Evolutionary conservation across 2,888 invertebrate species (phyloP).

Genomic region (Drosophila differens): DNA sequence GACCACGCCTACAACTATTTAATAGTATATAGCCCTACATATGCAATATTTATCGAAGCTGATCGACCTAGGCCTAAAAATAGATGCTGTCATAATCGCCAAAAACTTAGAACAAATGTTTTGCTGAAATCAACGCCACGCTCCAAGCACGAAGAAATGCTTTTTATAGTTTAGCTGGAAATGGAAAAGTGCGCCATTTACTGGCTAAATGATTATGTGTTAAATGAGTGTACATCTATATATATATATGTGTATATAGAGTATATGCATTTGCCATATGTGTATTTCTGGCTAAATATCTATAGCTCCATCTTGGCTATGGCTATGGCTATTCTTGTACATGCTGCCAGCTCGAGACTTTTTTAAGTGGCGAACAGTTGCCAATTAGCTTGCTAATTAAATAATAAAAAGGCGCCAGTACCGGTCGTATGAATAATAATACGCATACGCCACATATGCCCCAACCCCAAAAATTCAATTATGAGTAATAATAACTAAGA

Average conservation of each 20-base stretch:
- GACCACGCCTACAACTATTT: conserved; percentile 41
- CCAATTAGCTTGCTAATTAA: conserved; percentile 82
- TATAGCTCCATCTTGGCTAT: conserved; percentile 14
- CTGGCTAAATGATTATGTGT: conserved; percentile 10
- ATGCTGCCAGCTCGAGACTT: conserved; percentile 40
- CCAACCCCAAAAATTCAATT: conserved; percentile 51
- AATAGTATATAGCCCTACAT: conserved; percentile 16
- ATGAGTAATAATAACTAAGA: conserved; percentile 74
- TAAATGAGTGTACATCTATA: not conserved
- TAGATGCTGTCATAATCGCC: conserved; percentile 68
- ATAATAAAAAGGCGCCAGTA: conserved; percentile 73
- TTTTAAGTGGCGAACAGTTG: conserved; percentile 48
- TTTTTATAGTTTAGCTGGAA: conserved; percentile 58
- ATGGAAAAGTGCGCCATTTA: conserved; percentile 33
- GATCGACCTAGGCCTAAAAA: conserved; percentile 61
- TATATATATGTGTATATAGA: conserved; percentile 1
- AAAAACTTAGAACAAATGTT: conserved; percentile 24
- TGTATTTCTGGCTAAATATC: conserved; percentile 37
- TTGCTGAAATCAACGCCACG: conserved; percentile 31
- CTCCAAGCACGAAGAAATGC: conserved; percentile 49
- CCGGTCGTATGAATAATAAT: conserved; percentile 62
- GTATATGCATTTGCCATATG: conserved; percentile 1
- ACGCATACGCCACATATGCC: conserved; percentile 67
- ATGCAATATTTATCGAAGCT: conserved; percentile 32
- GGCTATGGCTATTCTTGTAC: conserved; percentile 66